Evolutionary conservation across 2,797 vertebrate species (phyloP).

Genomic region (Crenuchus spilurus): DNA sequence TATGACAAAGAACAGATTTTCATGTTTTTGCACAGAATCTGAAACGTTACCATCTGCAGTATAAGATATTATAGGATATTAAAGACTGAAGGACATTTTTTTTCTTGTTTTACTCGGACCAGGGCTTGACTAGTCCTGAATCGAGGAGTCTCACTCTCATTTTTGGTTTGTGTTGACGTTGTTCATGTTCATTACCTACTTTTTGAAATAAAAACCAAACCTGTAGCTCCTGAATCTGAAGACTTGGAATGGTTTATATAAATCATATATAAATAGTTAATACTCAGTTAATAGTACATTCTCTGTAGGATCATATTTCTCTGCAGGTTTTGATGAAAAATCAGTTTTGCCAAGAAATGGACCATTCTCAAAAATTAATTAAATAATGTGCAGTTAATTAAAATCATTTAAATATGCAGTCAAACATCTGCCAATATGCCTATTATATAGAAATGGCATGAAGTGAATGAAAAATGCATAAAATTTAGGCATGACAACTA

Average conservation of each 20-base stretch:
- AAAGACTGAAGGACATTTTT: neutral
- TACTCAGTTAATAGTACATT: no score
- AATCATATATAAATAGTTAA: no score
- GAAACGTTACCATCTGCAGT: slow-evolving; percentile 20
- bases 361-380: no score
- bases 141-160: slow-evolving; percentile 51
- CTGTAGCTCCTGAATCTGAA: slow-evolving; percentile 60
- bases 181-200: slow-evolving; percentile 71
- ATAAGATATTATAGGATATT: slow-evolving; percentile 28
- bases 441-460: no score
- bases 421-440: no score
- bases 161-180: slow-evolving; percentile 67
- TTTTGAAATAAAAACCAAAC: slow-evolving; percentile 75
- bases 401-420: no score
- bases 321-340: no score
- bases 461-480: no score
- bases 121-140: slow-evolving; percentile 60
- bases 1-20: slow-evolving; percentile 57
- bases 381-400: no score
- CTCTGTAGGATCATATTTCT: no score
- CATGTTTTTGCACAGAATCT: slow-evolving; percentile 72
- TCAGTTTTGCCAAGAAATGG: no score
- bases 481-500: no score
- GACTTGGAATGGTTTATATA: neutral
- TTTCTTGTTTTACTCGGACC: slow-evolving; percentile 18